phyloP scores from a whole-genome alignment of 2,888 invertebrate species.

The Myathropa florea region DNA sequence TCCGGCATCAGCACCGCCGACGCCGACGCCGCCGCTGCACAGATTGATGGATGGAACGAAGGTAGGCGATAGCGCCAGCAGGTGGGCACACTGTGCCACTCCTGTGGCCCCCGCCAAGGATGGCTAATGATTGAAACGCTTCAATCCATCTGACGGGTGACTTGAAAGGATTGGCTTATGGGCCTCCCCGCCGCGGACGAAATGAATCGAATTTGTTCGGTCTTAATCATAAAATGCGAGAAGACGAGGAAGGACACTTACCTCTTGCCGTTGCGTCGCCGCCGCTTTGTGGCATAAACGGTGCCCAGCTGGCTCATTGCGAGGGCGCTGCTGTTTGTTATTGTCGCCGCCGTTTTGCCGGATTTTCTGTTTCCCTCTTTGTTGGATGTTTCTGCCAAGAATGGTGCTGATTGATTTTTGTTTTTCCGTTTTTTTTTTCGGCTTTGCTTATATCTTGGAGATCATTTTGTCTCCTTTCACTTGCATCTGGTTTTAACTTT shows the following conservation, averaged over 20 bases:
- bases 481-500: not conserved
- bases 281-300: conserved; percentile 97
- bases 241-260: conserved; percentile 81
- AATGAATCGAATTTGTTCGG: conserved; percentile 50
- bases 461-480: conserved; percentile 44
- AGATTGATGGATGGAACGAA: conserved; percentile 67
- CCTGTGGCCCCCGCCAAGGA: conserved; percentile 49
- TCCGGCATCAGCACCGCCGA: not conserved
- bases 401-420: conserved; percentile 12
- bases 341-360: conserved; percentile 80
- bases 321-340: conserved; percentile 79
- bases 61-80: conserved; percentile 66
- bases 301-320: conserved; percentile 95
- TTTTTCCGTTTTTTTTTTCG: not conserved
- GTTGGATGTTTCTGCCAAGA: conserved; percentile 1
- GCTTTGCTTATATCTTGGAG: conserved; percentile 11
- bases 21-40: conserved; percentile 29
- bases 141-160: conserved; percentile 54
- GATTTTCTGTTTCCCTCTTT: conserved; percentile 41
- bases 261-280: conserved; percentile 98
- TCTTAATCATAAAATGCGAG: conserved; percentile 38
- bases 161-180: conserved; percentile 56
- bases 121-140: conserved; percentile 65
- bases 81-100: conserved; percentile 63
- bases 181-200: conserved; percentile 63